phyloP scores from a whole-genome alignment of 23 tunicate species.

The Botrylloides violaceus region DNA sequence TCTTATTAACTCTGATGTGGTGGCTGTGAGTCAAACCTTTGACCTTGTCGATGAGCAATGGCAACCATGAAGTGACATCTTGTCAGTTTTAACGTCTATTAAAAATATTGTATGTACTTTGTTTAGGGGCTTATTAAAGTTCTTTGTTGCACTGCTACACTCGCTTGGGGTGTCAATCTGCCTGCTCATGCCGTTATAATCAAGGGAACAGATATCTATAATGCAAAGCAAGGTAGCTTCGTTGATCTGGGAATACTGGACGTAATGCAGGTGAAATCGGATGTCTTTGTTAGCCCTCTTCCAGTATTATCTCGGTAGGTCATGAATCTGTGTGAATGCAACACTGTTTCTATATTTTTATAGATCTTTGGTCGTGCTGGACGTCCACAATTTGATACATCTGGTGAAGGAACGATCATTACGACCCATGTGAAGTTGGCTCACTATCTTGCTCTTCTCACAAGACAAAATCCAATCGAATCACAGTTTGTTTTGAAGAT shows the following conservation, averaged over 20 bases:
- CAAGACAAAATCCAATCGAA: constrained; percentile 92
- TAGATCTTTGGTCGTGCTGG: constrained; percentile 99
- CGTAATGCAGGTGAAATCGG: constrained; percentile 58
- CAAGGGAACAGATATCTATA: constrained; percentile 71
- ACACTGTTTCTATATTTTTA: not conserved
- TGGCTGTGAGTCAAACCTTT: no score
- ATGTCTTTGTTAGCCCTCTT: not conserved
- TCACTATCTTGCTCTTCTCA: constrained; percentile 76
- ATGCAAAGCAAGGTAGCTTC: constrained; percentile 82
- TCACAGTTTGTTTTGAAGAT: constrained; percentile 84
- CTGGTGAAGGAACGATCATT: constrained; percentile 99
- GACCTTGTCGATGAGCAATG: no score
- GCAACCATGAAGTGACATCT: no score
- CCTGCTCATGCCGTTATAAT: constrained; percentile 99
- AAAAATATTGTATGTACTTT: no score
- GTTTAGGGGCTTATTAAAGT: constrained; percentile 52
- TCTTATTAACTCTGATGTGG: no score
- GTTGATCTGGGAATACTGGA: constrained; percentile 82
- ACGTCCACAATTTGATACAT: constrained; percentile 95
- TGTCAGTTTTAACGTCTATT: no score
- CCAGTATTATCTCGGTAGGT: no score
- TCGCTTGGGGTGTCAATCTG: constrained; percentile 98
- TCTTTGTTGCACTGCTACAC: constrained; percentile 93
- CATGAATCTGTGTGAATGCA: no score
- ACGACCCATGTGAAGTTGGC: constrained; percentile 85